Evolutionary conservation across 2,797 vertebrate species (phyloP).

Genomic region (Garrulus glandarius): DNA sequence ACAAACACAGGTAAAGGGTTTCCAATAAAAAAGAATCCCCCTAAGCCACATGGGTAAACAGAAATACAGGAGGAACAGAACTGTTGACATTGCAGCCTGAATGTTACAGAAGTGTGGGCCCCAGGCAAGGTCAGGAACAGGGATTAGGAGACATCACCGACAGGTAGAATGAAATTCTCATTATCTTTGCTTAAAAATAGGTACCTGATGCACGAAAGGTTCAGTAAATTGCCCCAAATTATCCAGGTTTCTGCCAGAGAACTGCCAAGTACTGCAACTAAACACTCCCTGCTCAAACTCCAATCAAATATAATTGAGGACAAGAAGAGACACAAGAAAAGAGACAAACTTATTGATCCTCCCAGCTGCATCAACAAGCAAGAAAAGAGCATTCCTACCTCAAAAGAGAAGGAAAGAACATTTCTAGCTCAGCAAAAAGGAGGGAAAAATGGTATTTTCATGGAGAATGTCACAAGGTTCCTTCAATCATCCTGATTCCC

Average conservation of each 20-base stretch:
- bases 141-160: background rate
- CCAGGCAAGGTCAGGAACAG: background rate
- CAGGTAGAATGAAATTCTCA: background rate
- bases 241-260: background rate
- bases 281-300: background rate
- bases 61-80: background rate
- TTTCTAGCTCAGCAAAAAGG: background rate
- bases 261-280: background rate
- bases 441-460: background rate
- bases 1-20: background rate
- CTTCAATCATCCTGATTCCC: background rate
- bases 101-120: background rate
- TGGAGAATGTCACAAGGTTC: background rate
- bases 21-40: background rate
- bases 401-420: background rate
- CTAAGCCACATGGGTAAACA: background rate
- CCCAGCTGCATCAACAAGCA: background rate
- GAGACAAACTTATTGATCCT: background rate
- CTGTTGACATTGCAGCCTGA: background rate
- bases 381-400: background rate
- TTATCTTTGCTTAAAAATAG: background rate
- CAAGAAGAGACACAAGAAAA: background rate
- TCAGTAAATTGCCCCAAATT: conserved; percentile 1
- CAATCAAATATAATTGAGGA: background rate
- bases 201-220: background rate